Conservation (phyloP, 1,140 invertebrate genomes). For the Acromyrmex charruanus region DNA sequence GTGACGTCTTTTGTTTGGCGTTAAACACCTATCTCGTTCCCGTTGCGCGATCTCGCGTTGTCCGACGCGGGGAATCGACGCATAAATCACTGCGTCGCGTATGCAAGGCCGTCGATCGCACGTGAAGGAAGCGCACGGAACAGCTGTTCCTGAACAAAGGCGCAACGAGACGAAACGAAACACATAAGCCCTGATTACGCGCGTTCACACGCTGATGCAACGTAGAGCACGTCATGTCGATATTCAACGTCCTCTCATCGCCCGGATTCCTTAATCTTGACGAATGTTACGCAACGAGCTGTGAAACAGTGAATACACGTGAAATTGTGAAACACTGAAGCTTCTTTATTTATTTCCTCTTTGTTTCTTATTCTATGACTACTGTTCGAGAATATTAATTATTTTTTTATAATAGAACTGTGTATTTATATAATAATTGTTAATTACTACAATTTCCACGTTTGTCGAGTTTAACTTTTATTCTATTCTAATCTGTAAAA, state of each 20-base stretch:
- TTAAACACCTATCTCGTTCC: slow-evolving; percentile 10
- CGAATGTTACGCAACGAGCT: neutral
- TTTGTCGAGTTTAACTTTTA: neutral
- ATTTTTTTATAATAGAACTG: neutral
- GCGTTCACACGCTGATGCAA: slow-evolving; percentile 22
- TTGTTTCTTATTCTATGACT: neutral
- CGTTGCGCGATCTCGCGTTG: slow-evolving; percentile 18
- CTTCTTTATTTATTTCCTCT: neutral
- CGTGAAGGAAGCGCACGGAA: slow-evolving; percentile 25
- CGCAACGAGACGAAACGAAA: slow-evolving; percentile 37
- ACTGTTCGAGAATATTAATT: neutral
- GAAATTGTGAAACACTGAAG: neutral
- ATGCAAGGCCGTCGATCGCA: slow-evolving; percentile 46
- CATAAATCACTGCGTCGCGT: slow-evolving; percentile 46
- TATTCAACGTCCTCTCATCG: slow-evolving; percentile 34
- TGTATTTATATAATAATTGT: neutral
- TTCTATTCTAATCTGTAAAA: neutral
- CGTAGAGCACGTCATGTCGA: slow-evolving; percentile 18
- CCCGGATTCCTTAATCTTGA: neutral
- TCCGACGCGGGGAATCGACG: slow-evolving; percentile 31
- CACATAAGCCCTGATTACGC: slow-evolving; percentile 39
- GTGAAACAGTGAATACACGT: neutral
- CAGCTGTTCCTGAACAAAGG: slow-evolving; percentile 54
- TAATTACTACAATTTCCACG: neutral
- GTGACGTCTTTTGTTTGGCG: slow-evolving; percentile 23